Evolutionary conservation across 2,888 invertebrate species (phyloP).

Genomic region (Lomographa bimaculata): DNA sequence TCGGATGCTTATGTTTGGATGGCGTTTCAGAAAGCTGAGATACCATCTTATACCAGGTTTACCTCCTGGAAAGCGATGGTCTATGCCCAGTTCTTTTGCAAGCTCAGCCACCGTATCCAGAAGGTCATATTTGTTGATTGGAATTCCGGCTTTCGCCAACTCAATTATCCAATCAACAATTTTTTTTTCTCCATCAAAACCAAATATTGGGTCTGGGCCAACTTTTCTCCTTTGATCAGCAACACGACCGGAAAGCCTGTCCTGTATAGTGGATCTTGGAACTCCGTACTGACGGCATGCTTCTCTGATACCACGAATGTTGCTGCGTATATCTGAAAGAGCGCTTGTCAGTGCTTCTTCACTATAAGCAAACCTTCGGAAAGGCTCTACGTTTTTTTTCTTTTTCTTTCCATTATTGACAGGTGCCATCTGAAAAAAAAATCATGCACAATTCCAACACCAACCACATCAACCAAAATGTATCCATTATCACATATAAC

Average conservation of each 20-base stretch:
- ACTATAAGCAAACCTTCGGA: conserved; percentile 19
- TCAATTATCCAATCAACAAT: conserved; percentile 39
- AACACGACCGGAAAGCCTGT: conserved; percentile 12
- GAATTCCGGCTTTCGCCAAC: conserved; percentile 43
- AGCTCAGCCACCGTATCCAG: conserved; percentile 40
- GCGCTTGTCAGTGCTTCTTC: conserved; percentile 20
- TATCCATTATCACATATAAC: background rate
- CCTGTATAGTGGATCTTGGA: conserved; percentile 17
- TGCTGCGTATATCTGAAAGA: conserved; percentile 18
- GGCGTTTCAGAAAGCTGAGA: conserved; percentile 37
- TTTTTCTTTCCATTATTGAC: too few relatives aligned
- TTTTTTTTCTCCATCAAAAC: conserved; percentile 29
- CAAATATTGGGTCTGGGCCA: conserved; percentile 37
- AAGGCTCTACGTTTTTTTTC: too few relatives aligned
- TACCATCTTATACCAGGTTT: conserved; percentile 39
- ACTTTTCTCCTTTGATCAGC: conserved; percentile 23
- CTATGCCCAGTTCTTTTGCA: conserved; percentile 16
- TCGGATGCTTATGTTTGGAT: conserved; percentile 36
- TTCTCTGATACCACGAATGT: conserved; percentile 6
- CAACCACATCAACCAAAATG: conserved; percentile 1
- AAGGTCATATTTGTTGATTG: conserved; percentile 38
- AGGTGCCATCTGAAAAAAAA: conserved; percentile 1
- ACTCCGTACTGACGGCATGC: conserved; percentile 14
- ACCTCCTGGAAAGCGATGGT: conserved; percentile 26
- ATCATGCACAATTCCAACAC: conserved; percentile 3